A percentile compares a stretch with the other conserved stretches of the same genome.
phyloP scores from a whole-genome alignment of 2,888 invertebrate genomes.

The Brenthis daphne region DNA sequence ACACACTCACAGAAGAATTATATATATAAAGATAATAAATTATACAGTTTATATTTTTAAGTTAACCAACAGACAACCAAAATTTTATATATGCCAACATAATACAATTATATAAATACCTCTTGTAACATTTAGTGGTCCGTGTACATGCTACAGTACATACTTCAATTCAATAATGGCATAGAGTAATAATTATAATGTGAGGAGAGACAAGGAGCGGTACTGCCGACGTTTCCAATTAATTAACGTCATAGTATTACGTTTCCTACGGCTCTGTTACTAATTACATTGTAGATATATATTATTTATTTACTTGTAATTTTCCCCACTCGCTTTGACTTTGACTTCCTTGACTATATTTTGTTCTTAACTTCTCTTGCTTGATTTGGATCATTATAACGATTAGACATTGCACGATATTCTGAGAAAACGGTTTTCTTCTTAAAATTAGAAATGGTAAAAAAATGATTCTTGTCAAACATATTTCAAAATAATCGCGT shows the following conservation, averaged over 20 bases:
- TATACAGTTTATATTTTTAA: too few relatives aligned
- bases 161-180: slow-evolving; percentile 27
- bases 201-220: slow-evolving; percentile 35
- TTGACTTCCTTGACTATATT: background rate
- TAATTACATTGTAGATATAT: slow-evolving; percentile 27
- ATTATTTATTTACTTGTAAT: slow-evolving; percentile 8
- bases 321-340: slow-evolving; percentile 2
- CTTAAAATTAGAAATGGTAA: too few relatives aligned
- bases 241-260: slow-evolving; percentile 37
- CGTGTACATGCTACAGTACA: slow-evolving; percentile 3
- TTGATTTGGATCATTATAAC: background rate
- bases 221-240: slow-evolving; percentile 39
- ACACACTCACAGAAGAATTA: too few relatives aligned
- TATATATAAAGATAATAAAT: too few relatives aligned
- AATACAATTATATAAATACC: slow-evolving; percentile 13
- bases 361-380: background rate
- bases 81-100: background rate
- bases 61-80: too few relatives aligned
- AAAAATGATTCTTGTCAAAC: too few relatives aligned
- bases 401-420: too few relatives aligned
- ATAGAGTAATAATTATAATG: slow-evolving; percentile 36
- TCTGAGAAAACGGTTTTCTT: too few relatives aligned
- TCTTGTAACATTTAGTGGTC: slow-evolving; percentile 3
- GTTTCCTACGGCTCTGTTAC: slow-evolving; percentile 27
- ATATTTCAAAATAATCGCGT: too few relatives aligned